Evolutionary conservation across 37 sponge, comb jelly and placozoan genomes (phyloP).

Genomic region (Ephydatia muelleri): DNA sequence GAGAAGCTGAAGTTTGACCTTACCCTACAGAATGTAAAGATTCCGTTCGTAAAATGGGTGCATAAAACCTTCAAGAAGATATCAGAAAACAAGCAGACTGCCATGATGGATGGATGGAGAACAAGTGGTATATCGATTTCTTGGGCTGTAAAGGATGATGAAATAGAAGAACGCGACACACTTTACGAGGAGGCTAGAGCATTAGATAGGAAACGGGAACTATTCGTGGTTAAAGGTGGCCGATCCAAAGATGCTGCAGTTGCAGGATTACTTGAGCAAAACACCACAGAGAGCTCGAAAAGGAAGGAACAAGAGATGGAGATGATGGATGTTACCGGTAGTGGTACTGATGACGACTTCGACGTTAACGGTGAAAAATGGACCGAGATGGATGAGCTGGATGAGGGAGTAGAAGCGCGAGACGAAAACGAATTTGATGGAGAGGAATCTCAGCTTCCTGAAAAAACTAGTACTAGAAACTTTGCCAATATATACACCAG

Average conservation of each 20-base stretch:
- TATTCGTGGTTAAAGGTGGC: not conserved
- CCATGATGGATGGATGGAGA: not conserved
- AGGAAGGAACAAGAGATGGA: not conserved
- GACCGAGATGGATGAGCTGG: not conserved
- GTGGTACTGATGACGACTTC: not conserved
- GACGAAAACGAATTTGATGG: not conserved
- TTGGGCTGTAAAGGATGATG: conserved; percentile 6
- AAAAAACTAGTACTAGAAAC: not conserved
- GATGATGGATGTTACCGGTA: not conserved
- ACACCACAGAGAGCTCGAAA: not conserved
- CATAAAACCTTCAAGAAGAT: not conserved
- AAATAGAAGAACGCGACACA: not conserved
- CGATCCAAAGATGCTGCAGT: not conserved
- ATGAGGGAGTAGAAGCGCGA: not conserved
- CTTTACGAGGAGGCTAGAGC: not conserved
- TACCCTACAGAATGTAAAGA: not conserved
- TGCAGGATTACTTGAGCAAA: not conserved
- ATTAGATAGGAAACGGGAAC: not conserved
- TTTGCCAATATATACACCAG: no score
- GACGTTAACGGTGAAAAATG: not conserved
- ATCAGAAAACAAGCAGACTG: not conserved
- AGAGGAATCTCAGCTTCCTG: not conserved
- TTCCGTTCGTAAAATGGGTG: not conserved
- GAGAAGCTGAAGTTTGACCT: not conserved
- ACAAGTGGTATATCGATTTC: conserved; percentile 8